Evolutionary conservation across 2,888 invertebrate genomes (phyloP), one percentile per base, ranked within the genome.

Genomic region (Xestobium rufovillosum): DNA sequence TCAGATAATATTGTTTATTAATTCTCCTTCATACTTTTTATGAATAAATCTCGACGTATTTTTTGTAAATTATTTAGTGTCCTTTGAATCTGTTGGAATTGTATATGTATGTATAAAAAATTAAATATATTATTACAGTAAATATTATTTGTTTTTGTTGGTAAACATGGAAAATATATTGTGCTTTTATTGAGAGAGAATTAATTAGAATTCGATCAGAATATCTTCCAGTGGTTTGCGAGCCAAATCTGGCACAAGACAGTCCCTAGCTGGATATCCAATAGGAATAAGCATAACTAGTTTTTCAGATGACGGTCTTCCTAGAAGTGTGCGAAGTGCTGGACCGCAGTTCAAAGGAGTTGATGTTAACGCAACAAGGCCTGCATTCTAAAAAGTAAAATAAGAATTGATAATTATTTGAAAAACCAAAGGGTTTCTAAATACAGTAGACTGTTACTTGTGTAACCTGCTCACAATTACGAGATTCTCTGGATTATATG

Each of bases 331-430:
- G 8, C 87, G 70, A 13, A 94, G 69, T 0, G 84, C 80, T 2
- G 87, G 80, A 6, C 89, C 90, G 64, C 91, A 90, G 63, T 94
- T 94, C 30, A 94, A 66, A 0, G 94, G 94, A 0, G 92, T 94
- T 2, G 91, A 90, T 0, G 89, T 86, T 26, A 94, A 68, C 0
- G 92, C 84, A 30, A 80, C 85, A 30, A 94, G 65, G 1, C 94
- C 94, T 34, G 88, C 87, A 54, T 84, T 79, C 82, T 88, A 67
- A 26, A 71, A 60, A 52, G 36, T 38, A 47, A 31, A 14, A 14
- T 39, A 33, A 26, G 10, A 14, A n/a, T 19, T 19, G n/a, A n/a
- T 19, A 19, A 19, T 19, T n/a, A 8, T 19, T 6, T 19, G 23
- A 19, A 6, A 19, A 19, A 19, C n/a, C 6, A 19, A 19, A 19